Base-by-base conservation (phyloP, 92 coral and sea anemone genomes). In the Phenganax subtilis region DNA sequence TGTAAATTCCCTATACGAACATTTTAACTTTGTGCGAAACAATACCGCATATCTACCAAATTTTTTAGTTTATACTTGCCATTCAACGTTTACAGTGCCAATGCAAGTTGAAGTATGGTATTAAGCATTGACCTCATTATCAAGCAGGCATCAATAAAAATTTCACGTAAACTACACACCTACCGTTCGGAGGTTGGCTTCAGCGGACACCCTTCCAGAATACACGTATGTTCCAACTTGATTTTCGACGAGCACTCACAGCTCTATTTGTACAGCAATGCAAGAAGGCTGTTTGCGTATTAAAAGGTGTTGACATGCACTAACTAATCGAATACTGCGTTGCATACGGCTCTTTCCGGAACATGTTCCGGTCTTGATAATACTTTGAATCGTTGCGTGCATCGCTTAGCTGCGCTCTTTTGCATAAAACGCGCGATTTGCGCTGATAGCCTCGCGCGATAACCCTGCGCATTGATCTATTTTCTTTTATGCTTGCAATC, bases 291-390 rank as follows among this genome's bases (percentile, higher is more conserved):
- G 69, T 76, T 61, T 76, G 81, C 67, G 69, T 76, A 76, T 76
- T 76, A 76, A 76, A 58, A 76, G 81, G 81, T 76, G 81, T 29
- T 76, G 81, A 76, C 81, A 76, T 68, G 81, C 67, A 60, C 51
- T 58, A 76, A 57, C 70, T 76, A 76, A 76, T 76, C 81, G 81
- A 76, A 76, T 76, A 76, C 70, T 57, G 54, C 54, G 81, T 76
- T 76, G 58, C 81, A 76, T 76, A 76, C 55, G 70, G 69, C 54
- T 60, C 71, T 76, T 76, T 76, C 81, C 81, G 81, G 81, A 68
- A 76, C 37, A 57, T 76, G 64, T 76, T 76, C 81, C 81, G 81
- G 81, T 31, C 52, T 76, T 57, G 55, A 76, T 20, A 76, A 76
- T 76, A 57, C 81, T 29, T 76, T 76, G 70, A 59, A 76, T 76